Base-by-base conservation (phyloP, 2,797 vertebrate genomes). In the Anniella stebbinsi region DNA sequence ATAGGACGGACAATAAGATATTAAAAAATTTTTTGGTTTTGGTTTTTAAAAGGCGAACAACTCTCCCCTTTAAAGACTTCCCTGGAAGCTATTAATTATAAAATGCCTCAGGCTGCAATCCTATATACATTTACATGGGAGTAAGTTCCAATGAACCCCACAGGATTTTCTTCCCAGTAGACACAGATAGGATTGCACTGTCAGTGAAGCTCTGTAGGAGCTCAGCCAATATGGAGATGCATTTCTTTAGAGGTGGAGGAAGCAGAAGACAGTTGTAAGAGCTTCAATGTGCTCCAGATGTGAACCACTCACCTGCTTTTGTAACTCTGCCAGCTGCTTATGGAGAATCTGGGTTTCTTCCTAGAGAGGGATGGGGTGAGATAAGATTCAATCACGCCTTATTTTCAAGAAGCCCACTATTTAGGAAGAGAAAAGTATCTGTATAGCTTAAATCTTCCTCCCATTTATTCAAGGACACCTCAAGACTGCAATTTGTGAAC, bases 271-370 rank as follows among this genome's bases (percentile, higher is more conserved):
- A 25, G 8, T 57, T 67, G 23, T 69, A 63, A n/a, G 13, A 67
- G 18, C 33, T 48, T 80, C 69, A 80, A 30, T 51, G 28, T 66
- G 41, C 25, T 73, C 18, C 36, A 41, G 18, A 87, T 82, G 60
- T 69, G 9, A 90, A 72, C 30, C 80, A 93, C 73, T 15, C 88
- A 97, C 96, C 94, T 97, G 93, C 92, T 88, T 95, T 88, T 94
- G 93, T 41, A 97, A 90, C 45, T 96, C 96, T 51, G 5, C 84
- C 77, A 95, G 0, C 38, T 83, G 87, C 67, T 89, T 90, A 80
- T 23, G 69, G 51, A 84, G 88, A 66, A 36, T 36, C n/a, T 60
- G 88, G 93, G 88, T 92, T 93, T 91, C 67, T 87, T 90, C 88
- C 78, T 90, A 70, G 70, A 83, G 90, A 90, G 87, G 48, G 33